Conservation (phyloP, 2,113 vertebrate species). For the Pelmatolapia mariae region DNA sequence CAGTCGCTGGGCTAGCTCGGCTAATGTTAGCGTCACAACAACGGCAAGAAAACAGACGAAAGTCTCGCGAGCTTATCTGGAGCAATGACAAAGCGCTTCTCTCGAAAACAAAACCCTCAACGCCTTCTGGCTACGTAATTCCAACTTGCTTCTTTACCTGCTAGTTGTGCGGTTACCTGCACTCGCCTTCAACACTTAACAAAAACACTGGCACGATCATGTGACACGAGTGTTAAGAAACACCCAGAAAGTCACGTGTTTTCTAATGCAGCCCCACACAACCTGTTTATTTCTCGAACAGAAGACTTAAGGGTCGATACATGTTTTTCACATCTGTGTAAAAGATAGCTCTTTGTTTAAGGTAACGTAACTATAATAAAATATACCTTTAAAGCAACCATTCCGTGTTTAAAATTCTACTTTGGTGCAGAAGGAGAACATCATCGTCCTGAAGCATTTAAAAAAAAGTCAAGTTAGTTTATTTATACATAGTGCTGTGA, state of each 20-base stretch:
- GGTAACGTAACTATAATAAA: background rate
- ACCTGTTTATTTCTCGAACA: background rate
- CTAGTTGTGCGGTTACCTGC: background rate
- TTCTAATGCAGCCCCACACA: background rate
- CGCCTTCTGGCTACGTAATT: background rate
- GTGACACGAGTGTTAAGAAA: conserved; percentile 44
- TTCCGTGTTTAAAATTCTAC: background rate
- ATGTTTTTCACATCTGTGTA: background rate
- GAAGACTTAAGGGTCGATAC: background rate
- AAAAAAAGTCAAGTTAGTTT: background rate
- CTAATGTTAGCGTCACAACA: conserved; percentile 8
- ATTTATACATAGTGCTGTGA: background rate
- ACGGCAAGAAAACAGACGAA: background rate
- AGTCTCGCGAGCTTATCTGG: background rate
- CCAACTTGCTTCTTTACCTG: background rate
- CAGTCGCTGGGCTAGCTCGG: background rate
- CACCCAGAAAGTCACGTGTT: conserved; percentile 51
- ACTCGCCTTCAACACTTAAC: background rate
- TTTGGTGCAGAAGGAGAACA: background rate
- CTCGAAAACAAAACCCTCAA: fast-evolving
- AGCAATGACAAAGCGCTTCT: background rate
- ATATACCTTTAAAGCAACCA: background rate
- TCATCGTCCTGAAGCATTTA: background rate
- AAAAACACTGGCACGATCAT: conserved; percentile 14
- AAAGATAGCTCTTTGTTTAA: background rate